A percentile compares a stretch with the other conserved stretches of the same genome.
These are phyloP conservation scores for Hoplias malabaricus DNA, from an alignment of 2,113 vertebrate genomes.

Conservation along the genomic window DNA sequence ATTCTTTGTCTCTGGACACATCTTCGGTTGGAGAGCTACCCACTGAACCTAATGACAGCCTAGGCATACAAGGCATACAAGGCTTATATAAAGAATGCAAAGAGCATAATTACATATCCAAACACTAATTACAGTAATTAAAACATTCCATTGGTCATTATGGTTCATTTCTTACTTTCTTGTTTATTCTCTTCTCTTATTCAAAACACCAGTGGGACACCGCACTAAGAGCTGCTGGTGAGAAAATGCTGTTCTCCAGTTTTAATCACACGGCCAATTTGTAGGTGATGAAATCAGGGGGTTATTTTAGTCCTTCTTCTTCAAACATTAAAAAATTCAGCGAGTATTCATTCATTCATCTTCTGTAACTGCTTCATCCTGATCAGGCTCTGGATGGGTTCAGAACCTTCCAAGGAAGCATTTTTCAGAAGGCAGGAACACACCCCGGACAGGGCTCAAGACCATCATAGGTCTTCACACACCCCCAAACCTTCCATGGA, in stretches of 20 bases:
- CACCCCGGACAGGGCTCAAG: too few species aligned
- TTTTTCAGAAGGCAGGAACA: too few species aligned
- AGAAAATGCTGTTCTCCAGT: neutral
- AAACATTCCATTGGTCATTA: constrained; percentile 67
- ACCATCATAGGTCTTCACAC: too few species aligned
- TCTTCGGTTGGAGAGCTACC: constrained; percentile 49
- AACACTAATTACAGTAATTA: constrained; percentile 70
- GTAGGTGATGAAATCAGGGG: neutral
- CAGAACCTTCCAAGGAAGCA: too few species aligned
- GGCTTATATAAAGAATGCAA: constrained; percentile 57
- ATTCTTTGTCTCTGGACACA: constrained; percentile 62
- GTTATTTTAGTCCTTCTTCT: too few species aligned
- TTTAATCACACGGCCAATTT: neutral
- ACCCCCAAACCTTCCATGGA: too few species aligned
- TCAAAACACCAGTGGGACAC: constrained; percentile 10
- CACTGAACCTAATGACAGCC: constrained; percentile 67
- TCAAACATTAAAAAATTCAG: too few species aligned
- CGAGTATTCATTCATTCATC: too few species aligned
- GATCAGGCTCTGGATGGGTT: too few species aligned
- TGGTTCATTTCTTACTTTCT: constrained; percentile 54
- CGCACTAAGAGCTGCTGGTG: neutral
- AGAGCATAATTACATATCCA: constrained; percentile 66
- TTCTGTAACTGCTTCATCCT: too few species aligned
- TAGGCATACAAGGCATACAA: constrained; percentile 56
- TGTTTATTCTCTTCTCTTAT: constrained; percentile 45